These are phyloP conservation scores for Muntiacus muntjak DNA, from an alignment of 2,113 vertebrate species.

Conservation along the genomic window DNA sequence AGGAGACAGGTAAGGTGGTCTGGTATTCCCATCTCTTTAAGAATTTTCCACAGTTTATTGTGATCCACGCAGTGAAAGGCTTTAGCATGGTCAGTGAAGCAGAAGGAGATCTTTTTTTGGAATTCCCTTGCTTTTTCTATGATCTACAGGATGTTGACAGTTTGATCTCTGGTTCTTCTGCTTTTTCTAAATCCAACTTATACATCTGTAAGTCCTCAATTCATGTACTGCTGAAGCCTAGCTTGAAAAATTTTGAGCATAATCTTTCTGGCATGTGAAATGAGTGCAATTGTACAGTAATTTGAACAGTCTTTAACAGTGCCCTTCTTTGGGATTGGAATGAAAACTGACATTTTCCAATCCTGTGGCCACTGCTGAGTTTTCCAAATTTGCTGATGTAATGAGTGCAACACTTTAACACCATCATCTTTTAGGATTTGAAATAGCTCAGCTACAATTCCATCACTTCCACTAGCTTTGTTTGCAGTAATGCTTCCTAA, in stretches of 20 bases:
- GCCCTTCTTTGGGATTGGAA: not conserved
- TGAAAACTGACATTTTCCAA: not conserved
- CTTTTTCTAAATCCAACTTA: not conserved
- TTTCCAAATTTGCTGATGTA: not conserved
- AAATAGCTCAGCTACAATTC: not conserved
- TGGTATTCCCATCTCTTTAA: not conserved
- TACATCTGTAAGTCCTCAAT: not conserved
- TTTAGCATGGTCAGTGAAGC: not conserved
- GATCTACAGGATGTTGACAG: not conserved
- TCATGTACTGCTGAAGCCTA: not conserved
- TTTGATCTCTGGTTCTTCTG: not conserved
- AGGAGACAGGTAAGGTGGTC: not conserved
- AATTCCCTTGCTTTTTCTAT: not conserved
- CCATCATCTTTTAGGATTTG: not conserved
- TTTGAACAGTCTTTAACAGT: not conserved
- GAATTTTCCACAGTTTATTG: not conserved
- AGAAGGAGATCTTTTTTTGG: not conserved
- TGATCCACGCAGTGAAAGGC: not conserved
- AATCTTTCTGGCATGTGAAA: not conserved
- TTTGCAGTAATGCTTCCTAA: not conserved
- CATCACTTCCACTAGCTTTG: not conserved
- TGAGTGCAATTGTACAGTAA: not conserved
- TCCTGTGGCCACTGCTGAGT: not conserved
- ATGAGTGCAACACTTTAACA: not conserved
- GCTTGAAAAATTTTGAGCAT: not conserved